These are phyloP conservation scores for Dolomedes plantarius DNA, from an alignment of 2,888 invertebrate species.

Conservation along the genomic window DNA sequence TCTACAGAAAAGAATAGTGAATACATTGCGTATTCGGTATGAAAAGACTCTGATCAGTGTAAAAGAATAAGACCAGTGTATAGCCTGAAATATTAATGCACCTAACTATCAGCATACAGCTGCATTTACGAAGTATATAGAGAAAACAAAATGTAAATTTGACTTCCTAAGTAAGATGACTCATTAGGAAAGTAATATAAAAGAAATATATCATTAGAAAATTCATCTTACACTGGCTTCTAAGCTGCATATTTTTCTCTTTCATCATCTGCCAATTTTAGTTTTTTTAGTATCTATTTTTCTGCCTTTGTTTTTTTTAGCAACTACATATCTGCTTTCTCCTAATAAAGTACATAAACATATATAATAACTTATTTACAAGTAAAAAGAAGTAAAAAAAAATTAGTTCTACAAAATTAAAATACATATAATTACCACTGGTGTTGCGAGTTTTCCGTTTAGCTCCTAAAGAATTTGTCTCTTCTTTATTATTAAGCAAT, in stretches of 20 bases:
- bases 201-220: background rate
- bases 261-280: constrained; percentile 2
- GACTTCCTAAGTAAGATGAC: background rate
- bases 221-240: background rate
- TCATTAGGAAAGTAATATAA: background rate
- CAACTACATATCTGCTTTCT: background rate
- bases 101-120: too few relatives aligned
- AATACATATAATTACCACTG: constrained; percentile 4
- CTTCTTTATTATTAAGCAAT: constrained; percentile 58
- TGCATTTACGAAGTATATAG: too few relatives aligned
- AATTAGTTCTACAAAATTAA: too few relatives aligned
- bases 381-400: too few relatives aligned
- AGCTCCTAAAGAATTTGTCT: constrained; percentile 54
- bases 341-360: constrained; percentile 1
- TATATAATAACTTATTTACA: background rate
- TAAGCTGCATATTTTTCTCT: background rate
- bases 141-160: background rate
- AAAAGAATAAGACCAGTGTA: too few relatives aligned
- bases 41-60: too few relatives aligned
- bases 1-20: too few relatives aligned
- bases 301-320: background rate
- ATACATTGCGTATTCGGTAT: too few relatives aligned
- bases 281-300: constrained; percentile 4
- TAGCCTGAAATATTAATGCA: too few relatives aligned
- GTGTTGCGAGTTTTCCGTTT: constrained; percentile 70